A percentile compares a stretch with the other conserved stretches of the same genome.
These are phyloP conservation scores for Dromas ardeola DNA, from an alignment of 2,113 vertebrate genomes.

Conservation along the genomic window DNA sequence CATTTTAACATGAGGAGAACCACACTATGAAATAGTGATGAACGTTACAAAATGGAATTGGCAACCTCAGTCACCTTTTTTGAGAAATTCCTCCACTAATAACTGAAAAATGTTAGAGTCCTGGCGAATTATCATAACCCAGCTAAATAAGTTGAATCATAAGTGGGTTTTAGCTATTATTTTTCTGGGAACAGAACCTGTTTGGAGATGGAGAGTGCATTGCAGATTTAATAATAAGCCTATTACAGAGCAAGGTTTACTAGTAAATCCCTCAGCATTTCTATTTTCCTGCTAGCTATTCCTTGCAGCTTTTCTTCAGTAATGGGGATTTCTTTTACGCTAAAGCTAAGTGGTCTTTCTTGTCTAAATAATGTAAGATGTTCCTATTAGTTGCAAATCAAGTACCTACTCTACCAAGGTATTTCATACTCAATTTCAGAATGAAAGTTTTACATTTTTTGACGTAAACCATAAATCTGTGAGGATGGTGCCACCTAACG, in stretches of 20 bases:
- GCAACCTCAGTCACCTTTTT: neutral
- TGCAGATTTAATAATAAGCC: neutral
- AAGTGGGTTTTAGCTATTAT: neutral
- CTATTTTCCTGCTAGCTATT: neutral
- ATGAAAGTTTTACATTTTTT: neutral
- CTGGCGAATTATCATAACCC: neutral
- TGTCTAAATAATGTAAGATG: neutral
- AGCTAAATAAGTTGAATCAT: neutral
- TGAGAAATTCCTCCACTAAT: neutral
- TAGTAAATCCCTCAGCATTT: neutral
- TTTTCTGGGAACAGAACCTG: neutral
- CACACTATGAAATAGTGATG: neutral
- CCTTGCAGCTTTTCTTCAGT: neutral
- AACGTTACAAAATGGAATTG: neutral
- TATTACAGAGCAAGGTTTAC: neutral
- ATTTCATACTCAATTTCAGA: neutral
- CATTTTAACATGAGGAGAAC: neutral
- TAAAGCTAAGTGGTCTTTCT: neutral
- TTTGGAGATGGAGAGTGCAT: neutral
- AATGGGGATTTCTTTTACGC: neutral
- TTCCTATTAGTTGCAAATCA: neutral
- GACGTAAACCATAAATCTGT: neutral
- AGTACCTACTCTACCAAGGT: neutral
- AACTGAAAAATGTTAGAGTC: neutral
- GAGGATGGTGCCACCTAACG: constrained; percentile 74